These are phyloP conservation scores for Paramormyrops kingsleyae DNA, from an alignment of 2,113 vertebrate species.

Conservation along the genomic window DNA sequence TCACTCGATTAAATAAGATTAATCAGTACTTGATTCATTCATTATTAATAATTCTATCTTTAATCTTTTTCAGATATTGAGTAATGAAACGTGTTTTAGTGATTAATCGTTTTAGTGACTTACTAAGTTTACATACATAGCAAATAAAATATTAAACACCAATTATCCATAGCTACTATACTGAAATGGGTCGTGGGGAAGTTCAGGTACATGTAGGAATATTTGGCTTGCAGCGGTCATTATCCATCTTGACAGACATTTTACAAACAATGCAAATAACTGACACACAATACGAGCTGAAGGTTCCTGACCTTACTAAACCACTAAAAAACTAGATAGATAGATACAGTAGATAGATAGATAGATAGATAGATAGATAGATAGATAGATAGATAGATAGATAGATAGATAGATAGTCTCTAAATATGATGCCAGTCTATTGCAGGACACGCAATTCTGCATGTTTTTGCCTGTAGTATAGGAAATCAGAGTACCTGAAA, in stretches of 20 bases:
- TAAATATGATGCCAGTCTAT: neutral
- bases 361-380: neutral
- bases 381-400: neutral
- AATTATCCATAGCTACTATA: neutral
- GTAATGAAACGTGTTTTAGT: neutral
- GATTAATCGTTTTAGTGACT: neutral
- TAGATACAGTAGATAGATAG: neutral
- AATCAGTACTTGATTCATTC: neutral
- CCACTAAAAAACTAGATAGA: neutral
- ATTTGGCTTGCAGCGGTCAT: neutral
- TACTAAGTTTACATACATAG: neutral
- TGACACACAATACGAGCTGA: neutral
- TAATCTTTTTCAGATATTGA: neutral
- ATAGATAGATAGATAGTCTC: neutral
- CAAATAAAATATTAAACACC: neutral
- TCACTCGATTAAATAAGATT: neutral
- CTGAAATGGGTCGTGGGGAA: neutral
- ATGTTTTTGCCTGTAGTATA: neutral
- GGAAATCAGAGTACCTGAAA: neutral
- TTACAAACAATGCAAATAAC: neutral
- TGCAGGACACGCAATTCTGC: neutral
- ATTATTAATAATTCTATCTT: neutral
- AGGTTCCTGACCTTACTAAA: neutral
- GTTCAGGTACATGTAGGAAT: neutral
- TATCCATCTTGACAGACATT: neutral